phyloP scores from a whole-genome alignment of 2,888 invertebrate species.

The Leptogaster cylindrica region DNA sequence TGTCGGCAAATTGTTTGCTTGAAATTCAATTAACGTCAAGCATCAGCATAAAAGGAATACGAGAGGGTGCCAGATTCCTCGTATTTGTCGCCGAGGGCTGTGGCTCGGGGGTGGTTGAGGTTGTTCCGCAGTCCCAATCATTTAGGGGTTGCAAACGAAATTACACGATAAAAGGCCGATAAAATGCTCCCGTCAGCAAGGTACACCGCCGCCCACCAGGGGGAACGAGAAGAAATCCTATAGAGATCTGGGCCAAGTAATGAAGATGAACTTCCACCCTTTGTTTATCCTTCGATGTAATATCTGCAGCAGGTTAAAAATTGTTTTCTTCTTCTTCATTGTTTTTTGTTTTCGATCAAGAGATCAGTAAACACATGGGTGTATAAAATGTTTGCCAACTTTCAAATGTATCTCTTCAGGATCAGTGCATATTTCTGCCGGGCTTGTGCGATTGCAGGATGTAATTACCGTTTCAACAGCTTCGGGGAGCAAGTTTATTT shows the following conservation, averaged over 20 bases:
- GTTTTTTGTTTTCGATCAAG: conserved; percentile 57
- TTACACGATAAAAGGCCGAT: conserved; percentile 35
- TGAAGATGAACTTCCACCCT: conserved; percentile 40
- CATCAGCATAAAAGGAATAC: conserved; percentile 45
- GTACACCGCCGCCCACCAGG: not conserved
- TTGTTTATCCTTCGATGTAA: conserved; percentile 47
- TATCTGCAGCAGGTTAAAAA: conserved; percentile 55
- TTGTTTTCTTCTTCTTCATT: no score
- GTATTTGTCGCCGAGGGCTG: not conserved
- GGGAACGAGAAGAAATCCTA: not conserved
- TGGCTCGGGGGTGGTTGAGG: not conserved
- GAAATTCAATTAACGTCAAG: conserved; percentile 62
- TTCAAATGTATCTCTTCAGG: conserved; percentile 38
- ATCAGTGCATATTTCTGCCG: conserved; percentile 15
- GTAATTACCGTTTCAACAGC: conserved; percentile 48
- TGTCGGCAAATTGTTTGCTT: conserved; percentile 38
- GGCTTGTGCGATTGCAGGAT: conserved; percentile 43
- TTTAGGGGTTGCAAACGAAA: conserved; percentile 22
- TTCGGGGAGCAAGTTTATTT: conserved; percentile 10
- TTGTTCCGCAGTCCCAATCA: conserved; percentile 15
- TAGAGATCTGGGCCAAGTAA: conserved; percentile 8
- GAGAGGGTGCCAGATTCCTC: conserved; percentile 44
- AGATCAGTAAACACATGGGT: conserved; percentile 54
- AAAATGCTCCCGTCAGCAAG: conserved; percentile 29
- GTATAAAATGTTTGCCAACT: conserved; percentile 44